A percentile compares a stretch with the other conserved stretches of the same genome.
Conservation (phyloP, 2,113 vertebrate genomes). For the Lynx canadensis region DNA sequence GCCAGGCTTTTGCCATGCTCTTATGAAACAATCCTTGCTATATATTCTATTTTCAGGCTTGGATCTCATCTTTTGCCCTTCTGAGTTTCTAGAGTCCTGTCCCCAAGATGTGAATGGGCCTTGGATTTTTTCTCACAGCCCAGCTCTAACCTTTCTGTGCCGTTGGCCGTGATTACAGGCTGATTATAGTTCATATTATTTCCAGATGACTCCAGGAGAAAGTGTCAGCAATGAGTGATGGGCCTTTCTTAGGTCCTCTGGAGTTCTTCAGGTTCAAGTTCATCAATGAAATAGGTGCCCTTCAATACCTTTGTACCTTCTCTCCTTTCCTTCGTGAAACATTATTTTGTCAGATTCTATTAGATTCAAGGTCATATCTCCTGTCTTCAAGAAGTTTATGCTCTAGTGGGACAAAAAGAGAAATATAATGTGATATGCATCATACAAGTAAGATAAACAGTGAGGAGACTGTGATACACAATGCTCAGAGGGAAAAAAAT, state of each 20-base stretch:
- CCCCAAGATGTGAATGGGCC: neutral
- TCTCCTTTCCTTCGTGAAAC: neutral
- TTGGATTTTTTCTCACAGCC: neutral
- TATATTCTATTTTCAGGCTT: neutral
- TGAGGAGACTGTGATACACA: neutral
- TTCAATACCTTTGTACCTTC: neutral
- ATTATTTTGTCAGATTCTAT: slow-evolving; percentile 9
- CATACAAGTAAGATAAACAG: neutral
- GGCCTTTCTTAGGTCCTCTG: neutral
- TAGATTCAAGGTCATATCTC: neutral
- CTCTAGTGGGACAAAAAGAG: neutral
- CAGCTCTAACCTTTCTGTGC: neutral
- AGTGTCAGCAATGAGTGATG: neutral
- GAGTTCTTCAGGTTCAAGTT: neutral
- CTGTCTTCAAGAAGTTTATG: neutral
- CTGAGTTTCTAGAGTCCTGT: neutral
- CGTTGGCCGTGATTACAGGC: neutral
- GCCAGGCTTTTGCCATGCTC: too few relatives aligned
- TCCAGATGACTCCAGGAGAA: neutral
- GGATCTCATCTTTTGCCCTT: neutral
- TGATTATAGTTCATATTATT: neutral
- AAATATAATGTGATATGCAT: neutral
- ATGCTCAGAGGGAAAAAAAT: neutral
- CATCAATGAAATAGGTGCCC: neutral
- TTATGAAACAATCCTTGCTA: neutral